These are phyloP conservation scores for Nycticorax nycticorax DNA, from an alignment of 2,113 vertebrate species.

Conservation along the genomic window DNA sequence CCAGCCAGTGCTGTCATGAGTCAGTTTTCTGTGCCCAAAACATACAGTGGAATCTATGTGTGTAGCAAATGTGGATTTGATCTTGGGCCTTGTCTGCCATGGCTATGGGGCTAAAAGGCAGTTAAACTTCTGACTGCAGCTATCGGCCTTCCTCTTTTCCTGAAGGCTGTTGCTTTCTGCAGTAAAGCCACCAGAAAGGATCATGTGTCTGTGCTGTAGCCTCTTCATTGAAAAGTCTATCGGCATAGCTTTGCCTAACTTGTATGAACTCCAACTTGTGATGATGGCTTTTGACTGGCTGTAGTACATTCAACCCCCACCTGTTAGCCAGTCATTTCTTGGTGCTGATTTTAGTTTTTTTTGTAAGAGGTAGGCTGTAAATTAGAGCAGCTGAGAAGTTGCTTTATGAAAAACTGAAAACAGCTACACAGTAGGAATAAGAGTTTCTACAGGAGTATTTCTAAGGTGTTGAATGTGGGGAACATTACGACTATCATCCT, in stretches of 20 bases:
- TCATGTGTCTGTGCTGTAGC: neutral
- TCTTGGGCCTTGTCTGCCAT: neutral
- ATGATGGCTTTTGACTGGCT: neutral
- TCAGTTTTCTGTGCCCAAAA: neutral
- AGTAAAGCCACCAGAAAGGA: neutral
- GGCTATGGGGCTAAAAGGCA: neutral
- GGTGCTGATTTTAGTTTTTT: neutral
- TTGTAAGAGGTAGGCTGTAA: neutral
- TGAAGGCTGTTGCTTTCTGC: neutral
- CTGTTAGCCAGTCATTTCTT: neutral
- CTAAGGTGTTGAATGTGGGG: neutral
- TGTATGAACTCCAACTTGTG: neutral
- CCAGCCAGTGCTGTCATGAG: neutral
- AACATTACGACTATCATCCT: neutral
- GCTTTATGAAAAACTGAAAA: neutral
- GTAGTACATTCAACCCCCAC: neutral
- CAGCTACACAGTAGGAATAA: neutral
- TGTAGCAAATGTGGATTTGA: neutral
- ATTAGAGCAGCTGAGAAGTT: neutral
- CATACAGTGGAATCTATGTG: neutral
- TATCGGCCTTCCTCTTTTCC: neutral
- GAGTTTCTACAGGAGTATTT: neutral
- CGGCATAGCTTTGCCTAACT: neutral
- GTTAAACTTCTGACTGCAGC: neutral
- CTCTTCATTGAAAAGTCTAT: neutral